Evolutionary conservation across 2,888 invertebrate genomes (phyloP), one percentile per base, ranked within the genome.

Genomic region (Odontocolon sp.): DNA sequence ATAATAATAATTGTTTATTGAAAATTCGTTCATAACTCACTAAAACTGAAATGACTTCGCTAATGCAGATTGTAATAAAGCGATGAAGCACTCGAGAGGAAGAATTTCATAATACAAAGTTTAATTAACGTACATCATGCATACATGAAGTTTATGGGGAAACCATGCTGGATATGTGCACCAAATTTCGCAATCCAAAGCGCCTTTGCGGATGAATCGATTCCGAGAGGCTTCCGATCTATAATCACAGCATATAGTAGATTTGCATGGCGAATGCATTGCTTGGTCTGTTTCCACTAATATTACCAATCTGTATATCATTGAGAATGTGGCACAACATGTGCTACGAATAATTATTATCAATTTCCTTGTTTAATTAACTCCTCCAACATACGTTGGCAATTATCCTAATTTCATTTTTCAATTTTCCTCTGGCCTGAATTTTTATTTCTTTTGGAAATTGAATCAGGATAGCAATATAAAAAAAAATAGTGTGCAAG

Each of bases 61-160:
- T 36, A 36, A 2, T 36, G 33, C 28, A 21, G 26, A 45, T 28
- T 26, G 23, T 38, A 45, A 47, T n/a, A 18, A 47, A 16, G 23
- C n/a, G 9, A n/a, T n/a, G 42, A 40, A 28, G 14, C 63, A 40
- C 18, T 23, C 23, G 63, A 9, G 23, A 21, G 31, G 21, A 47
- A 47, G 47, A 47, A 36, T 38, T 38, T 56, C 38, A 28, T 6
- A 31, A 40, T 11, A 33, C 18, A 26, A 14, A 67, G 56, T 71
- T 71, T 56, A 42, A 71, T 54, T 45, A 71, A 64, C 52, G 63
- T 9, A 16, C 45, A 36, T 8, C 18, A 71, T 11, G 18, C 18
- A n/a, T 31, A 42, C 52, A 23, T 31, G 33, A 40, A 8, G 28
- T 14, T 56, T 21, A 16, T 28, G 21, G 1, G 14, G n/a, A 45